Base-by-base conservation (phyloP, 2,797 vertebrate genomes). In the Lithobates sylvaticus region DNA sequence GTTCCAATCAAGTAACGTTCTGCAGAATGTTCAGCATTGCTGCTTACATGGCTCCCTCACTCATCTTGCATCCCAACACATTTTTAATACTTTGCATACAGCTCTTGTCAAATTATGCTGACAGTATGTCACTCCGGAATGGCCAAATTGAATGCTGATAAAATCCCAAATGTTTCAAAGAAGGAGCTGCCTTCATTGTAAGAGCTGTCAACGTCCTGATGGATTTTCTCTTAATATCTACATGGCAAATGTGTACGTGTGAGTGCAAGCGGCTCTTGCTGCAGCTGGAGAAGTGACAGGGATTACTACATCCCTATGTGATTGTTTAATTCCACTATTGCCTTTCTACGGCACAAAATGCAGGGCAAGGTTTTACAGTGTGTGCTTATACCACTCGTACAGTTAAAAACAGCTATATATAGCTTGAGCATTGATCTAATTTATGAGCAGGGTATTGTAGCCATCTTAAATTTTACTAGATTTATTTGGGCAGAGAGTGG, bases 211-310 rank as follows among this genome's bases (percentile, higher is more conserved):
- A 16, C 23, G 42, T 42, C 84, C 72, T 90, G 78, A 89, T 85
- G 86, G 91, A 92, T 87, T 88, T 88, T 80, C 87, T 88, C 84
- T 29, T 89, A 88, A 64, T 54, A 89, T 91, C 79, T 80, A 78
- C 86, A 88, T 85, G 80, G 86, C 77, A 90, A 82, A 86, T 83
- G 84, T 80, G 42, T 84, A 88, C 36, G 68, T 78, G 88, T 71
- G 88, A 90, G 80, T 71, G 83, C 75, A 91, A 81, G 90, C 72
- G 87, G 84, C 69, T 78, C 90, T 88, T 65, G 23, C 86, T 65
- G 76, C 84, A 87, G 84, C 65, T 84, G 88, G 80, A 64, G 72
- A 83, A 82, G 89, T 70, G 90, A 88, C 73, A 71, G 34, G 73
- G 78, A 81, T 76, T 76, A 74, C 68, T 4, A 64, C 42, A 70